These are phyloP conservation scores for Cricetomys ansorgei DNA, from an alignment of 2,113 vertebrate species.

Conservation along the genomic window DNA sequence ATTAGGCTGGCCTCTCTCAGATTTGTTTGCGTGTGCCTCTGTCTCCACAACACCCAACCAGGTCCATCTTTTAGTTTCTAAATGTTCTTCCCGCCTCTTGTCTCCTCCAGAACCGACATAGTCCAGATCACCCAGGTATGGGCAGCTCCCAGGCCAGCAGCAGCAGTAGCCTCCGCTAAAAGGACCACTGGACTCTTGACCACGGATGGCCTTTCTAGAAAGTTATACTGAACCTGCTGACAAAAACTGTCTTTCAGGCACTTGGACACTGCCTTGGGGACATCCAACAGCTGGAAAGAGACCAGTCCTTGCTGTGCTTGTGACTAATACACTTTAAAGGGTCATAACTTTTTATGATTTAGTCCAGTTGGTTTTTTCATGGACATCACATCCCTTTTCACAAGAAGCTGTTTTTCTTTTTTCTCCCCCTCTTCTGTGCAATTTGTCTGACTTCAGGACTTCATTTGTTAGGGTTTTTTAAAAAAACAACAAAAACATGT, in stretches of 20 bases:
- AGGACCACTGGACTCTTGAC: not conserved
- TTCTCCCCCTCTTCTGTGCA: slow-evolving; percentile 32
- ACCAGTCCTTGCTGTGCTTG: not conserved
- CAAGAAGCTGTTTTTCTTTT: slow-evolving; percentile 34
- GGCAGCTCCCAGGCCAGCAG: slow-evolving; percentile 96
- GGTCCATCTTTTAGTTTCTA: not conserved
- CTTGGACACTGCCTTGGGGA: not conserved
- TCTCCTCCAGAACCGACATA: slow-evolving; percentile 93
- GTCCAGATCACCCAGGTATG: slow-evolving; percentile 95
- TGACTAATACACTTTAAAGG: not conserved
- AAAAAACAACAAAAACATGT: slow-evolving; percentile 12
- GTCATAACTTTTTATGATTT: not conserved
- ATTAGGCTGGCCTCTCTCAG: not conserved
- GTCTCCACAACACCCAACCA: not conserved
- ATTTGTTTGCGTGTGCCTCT: not conserved
- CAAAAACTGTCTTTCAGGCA: slow-evolving; percentile 8
- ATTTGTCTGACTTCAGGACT: slow-evolving; percentile 52
- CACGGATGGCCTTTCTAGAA: not conserved
- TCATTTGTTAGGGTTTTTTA: slow-evolving; percentile 14
- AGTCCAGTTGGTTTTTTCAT: not conserved
- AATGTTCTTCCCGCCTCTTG: not conserved
- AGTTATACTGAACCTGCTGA: slow-evolving; percentile 22
- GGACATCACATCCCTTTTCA: slow-evolving; percentile 52
- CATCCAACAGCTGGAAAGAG: not conserved
- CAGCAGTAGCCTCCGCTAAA: slow-evolving; percentile 95